Base-by-base conservation (phyloP, 2,113 vertebrate species). In the Hymenochirus boettgeri region DNA sequence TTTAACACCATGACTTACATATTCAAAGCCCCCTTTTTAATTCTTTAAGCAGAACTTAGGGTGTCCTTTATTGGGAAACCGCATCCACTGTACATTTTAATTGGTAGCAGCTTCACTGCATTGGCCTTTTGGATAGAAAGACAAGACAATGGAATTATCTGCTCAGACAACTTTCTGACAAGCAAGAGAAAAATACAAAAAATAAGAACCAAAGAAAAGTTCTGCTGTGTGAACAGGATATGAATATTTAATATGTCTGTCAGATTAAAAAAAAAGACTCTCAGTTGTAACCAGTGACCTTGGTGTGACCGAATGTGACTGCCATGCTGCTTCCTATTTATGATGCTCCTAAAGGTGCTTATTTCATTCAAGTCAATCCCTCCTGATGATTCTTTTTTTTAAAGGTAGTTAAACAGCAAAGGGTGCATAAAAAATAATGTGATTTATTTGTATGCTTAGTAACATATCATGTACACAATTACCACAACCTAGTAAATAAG, bases 191-290 rank as follows among this genome's bases (percentile, higher is more conserved):
- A 42, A 42, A 42, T 42, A 42, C 39, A 42, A 42, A 42, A 42
- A 42, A 42, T 42, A 42, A 42, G 39, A 42, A 42, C 39, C 39
- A 42, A 42, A 42, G 39, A 42, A 42, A 42, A 42, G 39, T 42
- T 42, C 39, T 42, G 39, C 39, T 42, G 39, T 42, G n/a, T 42
- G 39, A 42, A 42, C 39, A 42, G 39, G 39, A 42, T 42, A 42
- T 42, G 39, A 42, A 42, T 42, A 42, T 42, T 42, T 42, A 42
- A 42, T 42, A 17, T 13, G 13, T 42, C 39, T 42, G 39, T 42
- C 39, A 42, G 39, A 42, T n/a, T 7, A 5, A 4, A 15, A 13
- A 39, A 42, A 2, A 42, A 42, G 39, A 42, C n/a, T 42, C 17
- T 42, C 15, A 42, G 39, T n/a, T 42, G 2, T 42, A 42, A 2